Base-by-base conservation (phyloP, 2,888 invertebrate species). In the Oeneis ivallda region DNA sequence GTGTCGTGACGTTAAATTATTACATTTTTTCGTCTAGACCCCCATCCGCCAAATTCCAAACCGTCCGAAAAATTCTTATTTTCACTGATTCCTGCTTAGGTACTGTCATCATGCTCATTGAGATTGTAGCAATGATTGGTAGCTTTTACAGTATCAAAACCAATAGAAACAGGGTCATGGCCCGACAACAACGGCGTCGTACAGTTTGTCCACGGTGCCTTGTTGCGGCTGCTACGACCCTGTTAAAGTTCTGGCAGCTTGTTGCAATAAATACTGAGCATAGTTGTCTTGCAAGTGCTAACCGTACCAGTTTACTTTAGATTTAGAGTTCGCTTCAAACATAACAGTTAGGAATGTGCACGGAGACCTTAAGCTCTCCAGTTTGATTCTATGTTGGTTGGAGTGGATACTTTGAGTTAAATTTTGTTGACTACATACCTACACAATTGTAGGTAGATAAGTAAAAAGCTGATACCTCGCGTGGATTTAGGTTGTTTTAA, bases 191-290 rank as follows among this genome's bases (percentile, higher is more conserved):
- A 64, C 57, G 17, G 32, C 57, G 32, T 43, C 19, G 49, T 62
- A 54, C 17, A 66, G 58, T 67, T 62, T 58, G 64, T 67, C 61
- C 62, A 61, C 64, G 64, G 58, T 26, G 47, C 64, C 57, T 47
- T 67, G 67, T 67, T 65, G 67, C 57, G 67, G 67, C 53, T 53
- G 60, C 67, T 59, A 61, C 64, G 56, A 52, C 65, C 65, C 65
- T 64, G 58, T 50, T 52, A 58, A 62, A 67, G 58, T 67, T 67
- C 41, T 61, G 65, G 61, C 67, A 67, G 62, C 62, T 62, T 41
- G 61, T 61, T 61, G 58, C 58, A 62, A 53, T 67, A 67, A 67
- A 67, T 67, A 67, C 62, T 57, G 43, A 43, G 61, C 61, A 61
- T 61, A 61, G 61, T 61, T 61, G 61, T 61, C 61, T 52, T 61